Evolutionary conservation across 1,140 invertebrate genomes (phyloP), one percentile per base, ranked within the genome.

Genomic region (Ganaspis sp.): DNA sequence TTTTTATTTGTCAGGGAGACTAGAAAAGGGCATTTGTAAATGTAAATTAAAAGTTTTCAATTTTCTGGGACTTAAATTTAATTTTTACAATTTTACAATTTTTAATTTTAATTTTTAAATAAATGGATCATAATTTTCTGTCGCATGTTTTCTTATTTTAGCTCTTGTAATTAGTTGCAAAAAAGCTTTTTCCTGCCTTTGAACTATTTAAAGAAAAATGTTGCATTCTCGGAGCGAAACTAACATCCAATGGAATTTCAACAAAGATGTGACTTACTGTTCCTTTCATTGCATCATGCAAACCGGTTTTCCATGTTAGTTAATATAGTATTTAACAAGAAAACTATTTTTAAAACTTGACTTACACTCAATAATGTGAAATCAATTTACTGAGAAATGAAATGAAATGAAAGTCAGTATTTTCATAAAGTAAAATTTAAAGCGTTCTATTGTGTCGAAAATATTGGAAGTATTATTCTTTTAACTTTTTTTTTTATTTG

Each of bases 251-350:
- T 49, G 45, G 45, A 49, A 49, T 49, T 49, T 49, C n/a, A 49
- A 17, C n/a, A 49, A 49, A 49, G 45, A 49, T 49, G 45, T 49
- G 40, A 45, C 40, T 45, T 11, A n/a, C 12, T 45, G 45, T 49
- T 49, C 45, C 45, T 49, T 49, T n/a, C n/a, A 49, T 49, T 49
- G 45, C 45, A 49, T 49, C 45, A 49, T 49, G 45, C n/a, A n/a
- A 49, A 49, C 45, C 45, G 45, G 45, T 49, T 49, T 8, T 15
- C n/a, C 45, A n/a, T 17, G 45, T 49, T 49, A 49, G n/a, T 49
- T 49, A 49, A 49, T 49, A 49, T 17, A 49, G 15, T 49, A 49
- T 49, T 49, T 49, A 49, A 49, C 45, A 49, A 49, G 45, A 49
- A 49, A 49, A 49, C 45, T 49, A 49, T 49, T 49, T 49, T 49